phyloP scores from a whole-genome alignment of 2,797 vertebrate genomes.

The Pagetopsis macropterus region DNA sequence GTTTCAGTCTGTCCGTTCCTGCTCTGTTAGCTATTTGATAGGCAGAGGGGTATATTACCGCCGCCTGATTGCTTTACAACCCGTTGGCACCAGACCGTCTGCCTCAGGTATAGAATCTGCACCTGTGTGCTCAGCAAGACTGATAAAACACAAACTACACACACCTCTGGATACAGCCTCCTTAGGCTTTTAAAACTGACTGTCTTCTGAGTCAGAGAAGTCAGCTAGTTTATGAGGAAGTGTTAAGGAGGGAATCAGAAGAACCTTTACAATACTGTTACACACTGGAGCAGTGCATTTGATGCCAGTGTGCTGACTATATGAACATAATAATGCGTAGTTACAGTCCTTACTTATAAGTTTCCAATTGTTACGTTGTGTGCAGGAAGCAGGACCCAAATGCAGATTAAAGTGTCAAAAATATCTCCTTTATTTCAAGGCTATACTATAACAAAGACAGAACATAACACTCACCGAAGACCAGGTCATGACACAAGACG shows the following conservation, averaged over 20 bases:
- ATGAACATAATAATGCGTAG: conserved; percentile 12
- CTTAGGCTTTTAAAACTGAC: conserved; percentile 28
- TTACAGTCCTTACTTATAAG: conserved; percentile 1
- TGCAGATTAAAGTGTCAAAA: too few relatives aligned
- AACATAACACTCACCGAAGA: too few relatives aligned
- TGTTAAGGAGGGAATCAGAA: conserved; percentile 6
- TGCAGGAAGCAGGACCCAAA: too few relatives aligned
- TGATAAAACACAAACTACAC: conserved; percentile 49
- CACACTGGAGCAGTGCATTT: conserved; percentile 4
- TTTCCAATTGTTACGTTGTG: background rate
- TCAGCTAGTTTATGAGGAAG: conserved; percentile 42
- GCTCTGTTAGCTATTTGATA: conserved; percentile 70
- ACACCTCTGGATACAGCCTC: conserved; percentile 31
- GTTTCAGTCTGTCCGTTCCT: conserved; percentile 51
- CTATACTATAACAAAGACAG: too few relatives aligned
- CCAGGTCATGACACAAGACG: too few relatives aligned
- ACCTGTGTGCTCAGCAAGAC: conserved; percentile 63
- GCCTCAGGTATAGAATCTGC: conserved; percentile 73
- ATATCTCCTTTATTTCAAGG: too few relatives aligned
- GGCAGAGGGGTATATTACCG: conserved; percentile 65
- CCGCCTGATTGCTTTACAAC: conserved; percentile 79
- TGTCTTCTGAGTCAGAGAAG: conserved; percentile 52
- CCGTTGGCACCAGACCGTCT: conserved; percentile 82
- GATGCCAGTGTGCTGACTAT: background rate
- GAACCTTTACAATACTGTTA: conserved; percentile 4